A percentile compares a stretch with the other conserved stretches of the same genome.
Evolutionary conservation across 1,140 invertebrate genomes (phyloP).

Genomic region (Brachystomella parvula): DNA sequence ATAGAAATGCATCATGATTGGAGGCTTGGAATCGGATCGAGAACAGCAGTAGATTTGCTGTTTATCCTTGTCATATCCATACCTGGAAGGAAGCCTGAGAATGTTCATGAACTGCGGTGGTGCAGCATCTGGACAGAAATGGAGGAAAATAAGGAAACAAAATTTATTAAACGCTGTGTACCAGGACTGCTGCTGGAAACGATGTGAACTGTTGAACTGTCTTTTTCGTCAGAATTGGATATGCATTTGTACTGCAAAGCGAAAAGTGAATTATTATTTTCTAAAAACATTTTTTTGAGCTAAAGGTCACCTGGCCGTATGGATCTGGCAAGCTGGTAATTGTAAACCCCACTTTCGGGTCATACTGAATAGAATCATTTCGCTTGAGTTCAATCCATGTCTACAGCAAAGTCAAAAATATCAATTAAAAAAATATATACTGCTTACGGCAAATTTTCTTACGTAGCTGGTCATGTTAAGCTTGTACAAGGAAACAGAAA

Average conservation of each 20-base stretch:
- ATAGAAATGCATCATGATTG: constrained; percentile 20
- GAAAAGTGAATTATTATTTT: constrained; percentile 1
- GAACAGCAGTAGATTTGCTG: constrained; percentile 22
- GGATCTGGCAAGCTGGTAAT: not conserved
- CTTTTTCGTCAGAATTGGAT: not conserved
- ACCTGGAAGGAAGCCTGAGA: not conserved
- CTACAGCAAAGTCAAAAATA: not conserved
- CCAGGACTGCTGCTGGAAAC: not conserved
- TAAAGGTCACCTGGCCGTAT: not conserved
- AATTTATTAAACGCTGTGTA: not conserved
- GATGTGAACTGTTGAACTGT: not conserved
- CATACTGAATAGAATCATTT: not conserved
- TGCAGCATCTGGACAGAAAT: constrained; percentile 8
- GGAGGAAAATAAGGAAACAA: not conserved
- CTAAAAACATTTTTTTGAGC: not conserved
- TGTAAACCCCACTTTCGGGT: not conserved
- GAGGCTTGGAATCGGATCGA: constrained; percentile 2
- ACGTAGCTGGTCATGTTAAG: not conserved
- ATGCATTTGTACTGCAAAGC: constrained; percentile 19
- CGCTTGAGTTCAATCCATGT: not conserved
- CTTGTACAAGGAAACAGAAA: constrained; percentile 16
- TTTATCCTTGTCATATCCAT: constrained; percentile 1
- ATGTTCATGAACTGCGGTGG: constrained; percentile 15
- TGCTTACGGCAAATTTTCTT: too few species aligned
- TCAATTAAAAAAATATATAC: not conserved